Percentiles rank a stretch among this genome's conserved stretches.
Evolutionary conservation across 2,888 invertebrate species (phyloP).

Genomic region (Archips xylosteana): DNA sequence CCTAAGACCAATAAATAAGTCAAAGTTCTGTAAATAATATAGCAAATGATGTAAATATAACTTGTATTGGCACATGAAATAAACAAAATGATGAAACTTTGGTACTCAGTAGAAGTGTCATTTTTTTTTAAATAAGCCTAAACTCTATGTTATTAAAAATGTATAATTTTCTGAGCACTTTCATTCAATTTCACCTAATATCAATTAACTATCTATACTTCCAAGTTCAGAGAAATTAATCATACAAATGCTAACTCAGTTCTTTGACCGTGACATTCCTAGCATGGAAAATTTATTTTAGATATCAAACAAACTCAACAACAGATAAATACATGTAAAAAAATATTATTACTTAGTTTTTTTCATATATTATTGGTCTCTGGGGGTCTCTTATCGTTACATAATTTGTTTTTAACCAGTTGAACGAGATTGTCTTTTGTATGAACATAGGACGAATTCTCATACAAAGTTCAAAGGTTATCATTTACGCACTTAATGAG

Average conservation of each 20-base stretch:
- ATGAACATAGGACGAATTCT: constrained; percentile 6
- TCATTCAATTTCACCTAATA: background rate
- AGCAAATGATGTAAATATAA: background rate
- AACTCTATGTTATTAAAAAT: background rate
- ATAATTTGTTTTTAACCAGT: constrained; percentile 40
- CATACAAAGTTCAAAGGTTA: constrained; percentile 25
- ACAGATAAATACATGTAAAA: background rate
- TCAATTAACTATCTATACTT: background rate
- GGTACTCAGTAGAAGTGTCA: background rate
- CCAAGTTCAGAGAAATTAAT: background rate
- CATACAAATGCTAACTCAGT: background rate
- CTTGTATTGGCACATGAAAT: background rate
- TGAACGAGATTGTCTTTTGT: constrained; percentile 16
- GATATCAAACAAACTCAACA: constrained; percentile 5
- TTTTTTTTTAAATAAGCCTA: too few relatives aligned
- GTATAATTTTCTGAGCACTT: background rate
- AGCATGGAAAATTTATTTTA: constrained; percentile 14
- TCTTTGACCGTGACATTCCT: constrained; percentile 1
- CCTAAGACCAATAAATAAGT: background rate
- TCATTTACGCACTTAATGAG: constrained; percentile 25
- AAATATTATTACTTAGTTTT: background rate
- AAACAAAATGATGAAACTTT: background rate
- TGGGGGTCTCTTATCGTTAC: constrained; percentile 30
- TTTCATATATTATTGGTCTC: constrained; percentile 16
- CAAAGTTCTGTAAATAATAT: background rate